Evolutionary conservation across 2,888 invertebrate species (phyloP), one percentile per base, ranked within the genome.

Genomic region (Polyploca ridens): DNA sequence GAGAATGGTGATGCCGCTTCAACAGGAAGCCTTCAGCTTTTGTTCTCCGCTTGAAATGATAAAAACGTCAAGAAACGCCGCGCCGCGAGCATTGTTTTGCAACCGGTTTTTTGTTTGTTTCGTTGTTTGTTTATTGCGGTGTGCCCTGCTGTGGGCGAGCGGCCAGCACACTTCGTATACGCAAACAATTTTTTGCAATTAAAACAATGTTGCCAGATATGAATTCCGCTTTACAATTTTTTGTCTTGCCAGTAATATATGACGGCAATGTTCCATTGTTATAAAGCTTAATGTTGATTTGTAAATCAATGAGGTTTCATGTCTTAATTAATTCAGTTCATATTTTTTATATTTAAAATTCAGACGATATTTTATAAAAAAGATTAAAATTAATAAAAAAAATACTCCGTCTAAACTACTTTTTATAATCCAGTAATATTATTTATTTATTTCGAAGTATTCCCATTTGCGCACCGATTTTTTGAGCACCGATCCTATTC

Each of bases 11-110:
- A 93, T 93, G 89, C 89, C 83, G 88, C 81, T 79, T 87, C 91
- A 90, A 92, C 93, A 93, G 93, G 92, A 93, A 93, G 93, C 90
- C 86, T 85, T 85, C 85, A 85, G 86, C 93, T 91, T 93, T 93
- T 93, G 93, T 93, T 93, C 92, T 90, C 86, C 75, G 81, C 84
- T 85, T 76, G 86, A 88, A 90, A 92, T 93, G 93, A 93, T 93
- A 93, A 93, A 93, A 93, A 93, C 93, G 91, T 93, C 93, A 93
- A 88, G 90, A 86, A 87, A 74, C 77, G 77, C 90, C 86, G 85
- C 81, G 84, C 87, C 81, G 80, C 85, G 81, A 82, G 88, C 91
- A 93, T 93, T 93, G 93, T 93, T 85, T 89, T 86, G 82, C 84
- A 84, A 91, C 89, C 88, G 86, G 88, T 89, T 85, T 81, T 85